Evolutionary conservation across 2,113 vertebrate genomes (phyloP).

Genomic region (Varanus salvator): DNA sequence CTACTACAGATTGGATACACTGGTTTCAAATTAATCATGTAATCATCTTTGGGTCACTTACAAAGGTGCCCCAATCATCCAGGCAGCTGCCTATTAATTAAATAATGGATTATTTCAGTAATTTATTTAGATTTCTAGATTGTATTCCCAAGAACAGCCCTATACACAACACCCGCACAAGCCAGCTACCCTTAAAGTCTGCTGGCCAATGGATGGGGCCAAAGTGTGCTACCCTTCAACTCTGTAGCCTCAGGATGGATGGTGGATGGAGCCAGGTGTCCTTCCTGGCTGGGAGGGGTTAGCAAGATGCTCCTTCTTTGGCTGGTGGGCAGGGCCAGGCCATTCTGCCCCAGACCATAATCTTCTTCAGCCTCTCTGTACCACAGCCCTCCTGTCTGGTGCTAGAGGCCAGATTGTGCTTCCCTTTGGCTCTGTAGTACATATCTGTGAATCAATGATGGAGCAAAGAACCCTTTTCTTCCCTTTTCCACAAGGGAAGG

Average conservation of each 20-base stretch:
- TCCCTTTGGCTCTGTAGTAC: background rate
- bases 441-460: background rate
- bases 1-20: background rate
- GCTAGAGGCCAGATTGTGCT: background rate
- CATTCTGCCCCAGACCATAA: background rate
- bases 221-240: too few species aligned
- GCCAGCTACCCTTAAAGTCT: too few species aligned
- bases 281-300: background rate
- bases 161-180: too few species aligned
- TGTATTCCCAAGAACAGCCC: too few species aligned
- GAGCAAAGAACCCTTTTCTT: background rate
- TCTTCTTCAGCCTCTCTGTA: background rate
- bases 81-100: too few species aligned
- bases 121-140: too few species aligned
- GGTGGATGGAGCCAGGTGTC: background rate
- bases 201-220: too few species aligned
- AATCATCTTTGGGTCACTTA: background rate
- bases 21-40: background rate
- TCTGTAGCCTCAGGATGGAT: background rate
- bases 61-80: background rate
- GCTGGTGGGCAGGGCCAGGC: background rate
- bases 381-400: background rate
- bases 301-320: background rate
- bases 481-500: background rate
- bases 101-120: too few species aligned